Evolutionary conservation across 2,797 vertebrate species (phyloP), one percentile per base, ranked within the genome.

Genomic region (Cephalopachus bancanus): DNA sequence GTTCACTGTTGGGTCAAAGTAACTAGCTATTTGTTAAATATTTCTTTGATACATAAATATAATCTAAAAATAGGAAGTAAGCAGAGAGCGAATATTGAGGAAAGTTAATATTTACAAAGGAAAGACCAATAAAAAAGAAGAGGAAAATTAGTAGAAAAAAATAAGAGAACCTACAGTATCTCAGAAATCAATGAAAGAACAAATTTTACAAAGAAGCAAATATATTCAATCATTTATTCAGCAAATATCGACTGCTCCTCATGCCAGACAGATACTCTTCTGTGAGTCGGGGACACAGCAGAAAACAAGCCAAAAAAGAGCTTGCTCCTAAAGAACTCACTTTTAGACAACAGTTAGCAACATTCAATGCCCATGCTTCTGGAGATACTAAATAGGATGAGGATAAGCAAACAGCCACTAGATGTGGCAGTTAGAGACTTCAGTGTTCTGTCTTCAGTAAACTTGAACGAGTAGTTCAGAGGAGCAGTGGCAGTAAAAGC

Each of bases 121-220:
- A 83, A 90, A 69, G 1, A 8, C 22, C 57, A 53, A 10, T 51
- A 20, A n/a, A 81, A 65, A 75, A 9, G 10, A 30, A 62, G 1
- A 51, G 24, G 37, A 4, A 71, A 84, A 86, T 51, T 81, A 79
- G 57, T 72, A 65, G 49, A 93, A 89, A 28, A 95, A 87, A 93
- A 33, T 15, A 2, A 60, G 49, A 78, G 8, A 89, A 51, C 79
- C 3, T 60, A 51, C 10, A 90, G 30, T 78, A 83, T 83, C 57
- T 92, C 37, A 94, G 78, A 93, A 64, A 85, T 16, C n/a, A 72
- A 67, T 16, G 24, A 69, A 64, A 91, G 44, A 89, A 17, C 5
- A 81, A 64, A 83, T 71, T 3, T 69, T 86, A 81, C 80, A 14
- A 89, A 93, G 74, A 10, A 51, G 12, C 7, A 81, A 75, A 93